Evolutionary conservation across 2,888 invertebrate species (phyloP).

Genomic region (Epistrophe eligans): DNA sequence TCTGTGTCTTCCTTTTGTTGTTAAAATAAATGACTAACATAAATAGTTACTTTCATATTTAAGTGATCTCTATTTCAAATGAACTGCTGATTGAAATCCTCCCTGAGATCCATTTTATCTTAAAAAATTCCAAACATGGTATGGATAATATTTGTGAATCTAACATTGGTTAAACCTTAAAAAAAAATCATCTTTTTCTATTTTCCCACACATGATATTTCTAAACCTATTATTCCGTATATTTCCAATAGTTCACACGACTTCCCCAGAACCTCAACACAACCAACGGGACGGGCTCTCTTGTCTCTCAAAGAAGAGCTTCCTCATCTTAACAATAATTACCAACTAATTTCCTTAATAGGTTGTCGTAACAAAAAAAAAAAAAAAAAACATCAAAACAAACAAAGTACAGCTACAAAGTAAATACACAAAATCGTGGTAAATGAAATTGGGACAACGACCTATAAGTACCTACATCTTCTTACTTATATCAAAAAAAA

Average conservation of each 20-base stretch:
- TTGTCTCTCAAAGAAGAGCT: conserved; percentile 16
- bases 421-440: conserved; percentile 48
- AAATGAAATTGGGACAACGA: conserved; percentile 49
- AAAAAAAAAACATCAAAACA: conserved; percentile 6
- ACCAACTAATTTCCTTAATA: conserved; percentile 51
- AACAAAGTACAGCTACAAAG: conserved; percentile 28
- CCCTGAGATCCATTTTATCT: background rate
- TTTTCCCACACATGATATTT: conserved; percentile 28
- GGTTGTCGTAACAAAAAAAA: conserved; percentile 34
- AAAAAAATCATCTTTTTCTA: background rate
- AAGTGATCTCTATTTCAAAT: too few species aligned
- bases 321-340: conserved; percentile 51
- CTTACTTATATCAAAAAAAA: conserved; percentile 1
- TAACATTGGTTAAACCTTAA: background rate
- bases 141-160: too few species aligned
- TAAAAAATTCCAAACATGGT: background rate
- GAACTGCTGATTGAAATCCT: too few species aligned
- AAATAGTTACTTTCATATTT: too few species aligned
- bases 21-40: too few species aligned
- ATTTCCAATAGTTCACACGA: conserved; percentile 57
- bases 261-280: conserved; percentile 1
- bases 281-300: background rate
- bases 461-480: conserved; percentile 37
- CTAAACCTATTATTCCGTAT: background rate
- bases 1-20: too few species aligned